Percentiles rank a stretch among this genome's conserved stretches.
Evolutionary conservation across 2,797 vertebrate species (phyloP).

Genomic region (Delichon dasypus): DNA sequence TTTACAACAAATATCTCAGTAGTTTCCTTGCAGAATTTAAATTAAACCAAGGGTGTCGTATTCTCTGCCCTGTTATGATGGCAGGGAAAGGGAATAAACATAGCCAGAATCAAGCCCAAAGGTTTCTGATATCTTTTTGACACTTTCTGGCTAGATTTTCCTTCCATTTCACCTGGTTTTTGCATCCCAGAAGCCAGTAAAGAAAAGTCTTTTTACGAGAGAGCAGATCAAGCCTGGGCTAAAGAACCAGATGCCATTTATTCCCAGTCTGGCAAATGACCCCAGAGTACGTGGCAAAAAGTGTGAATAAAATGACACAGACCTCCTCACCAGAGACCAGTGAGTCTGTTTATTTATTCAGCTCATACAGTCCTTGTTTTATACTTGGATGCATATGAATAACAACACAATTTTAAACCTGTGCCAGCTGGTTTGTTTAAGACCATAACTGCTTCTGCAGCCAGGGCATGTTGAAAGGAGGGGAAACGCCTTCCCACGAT

Average conservation of each 20-base stretch:
- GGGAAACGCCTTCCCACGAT: not conserved
- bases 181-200: not conserved
- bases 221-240: not conserved
- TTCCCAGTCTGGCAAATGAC: constrained; percentile 52
- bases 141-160: not conserved
- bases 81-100: not conserved
- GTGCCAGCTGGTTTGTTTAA: constrained; percentile 60
- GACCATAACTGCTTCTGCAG: not conserved
- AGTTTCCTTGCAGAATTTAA: not conserved
- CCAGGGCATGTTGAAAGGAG: constrained; percentile 17
- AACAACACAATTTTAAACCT: constrained; percentile 53
- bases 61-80: not conserved
- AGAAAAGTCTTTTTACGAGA: not conserved
- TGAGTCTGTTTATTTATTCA: constrained; percentile 60
- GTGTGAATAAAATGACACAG: constrained; percentile 62
- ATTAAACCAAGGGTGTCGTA: not conserved
- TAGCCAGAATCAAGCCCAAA: not conserved
- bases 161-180: not conserved
- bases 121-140: not conserved
- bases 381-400: constrained; percentile 50
- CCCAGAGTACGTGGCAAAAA: constrained; percentile 13
- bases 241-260: constrained; percentile 50
- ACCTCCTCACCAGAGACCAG: constrained; percentile 32
- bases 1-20: not conserved
- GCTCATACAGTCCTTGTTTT: constrained; percentile 53